Conservation (phyloP, 2,113 vertebrate species). For the Caretta caretta region DNA sequence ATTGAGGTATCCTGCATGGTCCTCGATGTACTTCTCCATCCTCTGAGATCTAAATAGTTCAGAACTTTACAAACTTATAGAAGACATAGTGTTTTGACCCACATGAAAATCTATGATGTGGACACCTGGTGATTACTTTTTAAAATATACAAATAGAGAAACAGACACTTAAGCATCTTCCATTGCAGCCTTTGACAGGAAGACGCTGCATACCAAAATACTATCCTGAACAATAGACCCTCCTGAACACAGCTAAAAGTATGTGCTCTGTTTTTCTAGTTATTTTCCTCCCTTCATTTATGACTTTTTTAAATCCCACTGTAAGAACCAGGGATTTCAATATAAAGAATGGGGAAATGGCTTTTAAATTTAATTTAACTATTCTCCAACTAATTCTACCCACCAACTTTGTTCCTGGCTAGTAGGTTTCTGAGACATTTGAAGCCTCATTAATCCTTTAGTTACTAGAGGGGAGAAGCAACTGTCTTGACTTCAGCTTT, state of each 20-base stretch:
- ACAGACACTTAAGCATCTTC: too few species aligned
- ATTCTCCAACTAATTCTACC: neutral
- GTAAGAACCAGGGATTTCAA: neutral
- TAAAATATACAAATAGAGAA: too few species aligned
- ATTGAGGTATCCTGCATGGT: neutral
- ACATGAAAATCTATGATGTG: neutral
- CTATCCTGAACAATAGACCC: fast-evolving
- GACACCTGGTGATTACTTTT: neutral
- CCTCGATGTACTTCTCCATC: neutral
- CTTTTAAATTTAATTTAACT: neutral
- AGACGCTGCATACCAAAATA: fast-evolving
- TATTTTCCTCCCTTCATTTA: neutral
- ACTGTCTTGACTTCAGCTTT: neutral
- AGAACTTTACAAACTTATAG: neutral
- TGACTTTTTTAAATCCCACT: neutral
- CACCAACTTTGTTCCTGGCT: neutral
- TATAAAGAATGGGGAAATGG: neutral
- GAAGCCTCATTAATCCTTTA: neutral
- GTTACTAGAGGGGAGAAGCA: neutral
- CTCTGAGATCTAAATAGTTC: neutral
- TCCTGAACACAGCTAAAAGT: neutral
- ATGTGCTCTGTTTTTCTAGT: neutral
- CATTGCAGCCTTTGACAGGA: neutral
- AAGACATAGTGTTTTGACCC: neutral
- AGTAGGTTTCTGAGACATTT: neutral